Conservation (phyloP, 2,888 invertebrate genomes). For the Drosophila neutralis region DNA sequence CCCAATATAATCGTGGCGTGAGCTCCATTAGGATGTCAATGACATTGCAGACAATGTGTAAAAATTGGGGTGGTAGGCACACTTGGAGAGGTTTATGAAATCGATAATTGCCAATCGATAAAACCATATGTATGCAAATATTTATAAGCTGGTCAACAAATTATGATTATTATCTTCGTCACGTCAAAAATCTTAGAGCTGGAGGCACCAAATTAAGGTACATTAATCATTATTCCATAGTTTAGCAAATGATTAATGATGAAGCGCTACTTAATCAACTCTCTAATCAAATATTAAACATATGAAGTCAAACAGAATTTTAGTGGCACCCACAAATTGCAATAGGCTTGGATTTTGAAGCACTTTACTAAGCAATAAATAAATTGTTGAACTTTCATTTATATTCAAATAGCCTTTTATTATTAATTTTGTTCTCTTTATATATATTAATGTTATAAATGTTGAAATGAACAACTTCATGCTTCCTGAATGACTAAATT, state of each 20-base stretch:
- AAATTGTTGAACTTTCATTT: not conserved
- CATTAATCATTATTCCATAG: not conserved
- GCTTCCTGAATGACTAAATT: conserved; percentile 23
- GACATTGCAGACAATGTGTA: not conserved
- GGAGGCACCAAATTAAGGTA: not conserved
- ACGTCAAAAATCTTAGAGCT: not conserved
- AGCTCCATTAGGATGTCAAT: not conserved
- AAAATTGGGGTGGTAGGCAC: fast-evolving
- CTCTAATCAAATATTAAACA: not conserved
- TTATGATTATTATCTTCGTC: not conserved
- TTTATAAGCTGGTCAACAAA: not conserved
- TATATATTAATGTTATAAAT: conserved; percentile 8
- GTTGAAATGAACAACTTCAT: conserved; percentile 27
- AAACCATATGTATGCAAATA: not conserved
- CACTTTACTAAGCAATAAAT: not conserved
- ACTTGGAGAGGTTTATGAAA: not conserved
- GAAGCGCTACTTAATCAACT: not conserved
- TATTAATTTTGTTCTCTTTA: not conserved
- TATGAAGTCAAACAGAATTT: not conserved
- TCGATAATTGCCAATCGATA: not conserved
- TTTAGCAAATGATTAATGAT: not conserved
- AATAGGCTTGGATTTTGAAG: not conserved
- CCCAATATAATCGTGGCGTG: not conserved
- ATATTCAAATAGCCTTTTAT: not conserved
- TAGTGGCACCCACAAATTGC: not conserved